Evolutionary conservation across 2,888 invertebrate species (phyloP), one percentile per base, ranked within the genome.

Genomic region (Synergus itoensis): DNA sequence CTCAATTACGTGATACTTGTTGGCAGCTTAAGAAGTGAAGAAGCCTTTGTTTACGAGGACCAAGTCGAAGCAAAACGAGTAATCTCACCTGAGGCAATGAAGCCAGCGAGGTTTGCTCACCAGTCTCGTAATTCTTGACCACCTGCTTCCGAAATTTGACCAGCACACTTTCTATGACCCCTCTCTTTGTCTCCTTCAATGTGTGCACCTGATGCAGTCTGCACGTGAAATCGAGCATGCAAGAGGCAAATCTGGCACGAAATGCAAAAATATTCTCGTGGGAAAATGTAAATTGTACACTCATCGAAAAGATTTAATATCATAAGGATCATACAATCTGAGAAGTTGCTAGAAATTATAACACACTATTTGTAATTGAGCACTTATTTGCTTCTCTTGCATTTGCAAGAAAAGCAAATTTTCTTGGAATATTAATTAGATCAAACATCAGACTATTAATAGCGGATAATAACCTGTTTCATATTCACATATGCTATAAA

Each of bases 131-230:
- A 80, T 73, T 67, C 76, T 75, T 78, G 79, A 77, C 82, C 81
- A 82, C 80, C 81, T 83, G 81, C 79, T 81, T 69, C 76, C 80
- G 79, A 80, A 82, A 81, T 80, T 79, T 79, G 78, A 81, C 69
- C 81, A 67, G 73, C 76, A 63, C 63, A 48, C 76, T 77, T 75
- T 73, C 78, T 78, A 76, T 78, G 78, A 80, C 69, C 21, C 78
- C 21, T 76, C 41, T 53, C 67, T 78, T 78, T 78, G 78, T 78
- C 76, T 76, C 48, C 18, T 67, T 60, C 40, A 5, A 18, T 53
- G 77, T 48, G 53, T 69, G 60, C 60, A 60, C 60, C 69, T 69
- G 60, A 69, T 60, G 18, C 48, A 41, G 43, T 41, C 40, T 64
- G 45, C 18, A 57, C 60, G 36, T 53, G 28, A 53, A 73, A 73